Evolutionary conservation across 2,888 invertebrate species (phyloP), one percentile per base, ranked within the genome.

Genomic region (Molanna angustata): DNA sequence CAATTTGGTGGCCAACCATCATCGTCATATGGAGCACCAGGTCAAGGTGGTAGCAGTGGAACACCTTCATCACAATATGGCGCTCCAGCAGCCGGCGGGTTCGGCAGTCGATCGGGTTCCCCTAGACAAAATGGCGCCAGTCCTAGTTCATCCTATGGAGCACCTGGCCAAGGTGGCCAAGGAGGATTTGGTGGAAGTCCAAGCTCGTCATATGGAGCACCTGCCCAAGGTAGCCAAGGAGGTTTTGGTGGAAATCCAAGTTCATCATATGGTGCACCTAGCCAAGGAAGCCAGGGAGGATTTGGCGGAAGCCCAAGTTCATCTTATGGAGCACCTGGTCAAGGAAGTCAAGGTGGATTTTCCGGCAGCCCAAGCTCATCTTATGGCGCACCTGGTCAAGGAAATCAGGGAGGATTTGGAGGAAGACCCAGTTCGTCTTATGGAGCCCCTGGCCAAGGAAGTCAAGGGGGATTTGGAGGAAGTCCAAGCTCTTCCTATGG

Each of bases 21-120:
- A 1, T 66, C 71, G 4, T 68, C 69, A 2, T 78, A 78, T 59
- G 78, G 79, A 11, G 69, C 74, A 32, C 80, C 80, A 54, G 74
- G 71, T 4, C 62, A 59, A 57, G 33, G 41, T 3, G 62, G 62
- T 3, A 62, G 53, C 22, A 65, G 67, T 39, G 62, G 64, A 48
- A 43, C 19, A 19, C 41, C 57, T 19, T 58, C 51, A 17, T 51
- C 55, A 13, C 43, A 42, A 33, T 54, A 50, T 18, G 57, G 54
- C 7, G 56, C 53, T 31, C 49, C 56, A 20, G 51, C 52, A 14
- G 33, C 31, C 3, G 46, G 49, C 17, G 54, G 54, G 21, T 32
- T 11, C 14, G 48, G 42, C 19, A 45, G 50, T 1, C n/a, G n/a
- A n/a, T n/a, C n/a, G n/a, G n/a, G n/a, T n/a, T n/a, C n/a, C n/a